phyloP scores from a whole-genome alignment of 2,888 invertebrate species.

The Ctenicera cuprea region DNA sequence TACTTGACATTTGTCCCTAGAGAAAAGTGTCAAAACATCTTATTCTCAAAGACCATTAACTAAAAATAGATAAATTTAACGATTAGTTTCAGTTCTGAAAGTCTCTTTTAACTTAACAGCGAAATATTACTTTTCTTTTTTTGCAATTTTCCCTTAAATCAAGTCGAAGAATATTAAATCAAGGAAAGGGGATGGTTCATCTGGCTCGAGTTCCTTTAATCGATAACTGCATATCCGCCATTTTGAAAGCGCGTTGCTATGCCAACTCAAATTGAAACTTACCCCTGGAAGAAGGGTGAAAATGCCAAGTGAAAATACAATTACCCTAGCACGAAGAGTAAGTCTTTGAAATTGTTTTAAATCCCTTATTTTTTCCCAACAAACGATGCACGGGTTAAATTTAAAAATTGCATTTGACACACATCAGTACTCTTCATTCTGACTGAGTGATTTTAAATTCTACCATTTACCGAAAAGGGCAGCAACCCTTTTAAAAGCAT shows the following conservation, averaged over 20 bases:
- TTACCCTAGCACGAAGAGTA: conserved; percentile 16
- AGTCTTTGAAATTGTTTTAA: too few species aligned
- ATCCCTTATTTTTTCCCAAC: too few species aligned
- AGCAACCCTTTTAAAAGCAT: conserved; percentile 69
- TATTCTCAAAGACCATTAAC: conserved; percentile 50
- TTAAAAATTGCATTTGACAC: conserved; percentile 59
- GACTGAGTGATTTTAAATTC: conserved; percentile 58
- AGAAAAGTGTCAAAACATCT: conserved; percentile 62
- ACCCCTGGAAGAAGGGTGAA: conserved; percentile 23
- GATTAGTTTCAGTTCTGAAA: background rate
- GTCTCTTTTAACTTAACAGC: background rate
- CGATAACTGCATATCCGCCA: conserved; percentile 52
- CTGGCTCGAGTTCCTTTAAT: conserved; percentile 24
- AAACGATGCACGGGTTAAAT: conserved; percentile 30
- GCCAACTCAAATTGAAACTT: conserved; percentile 53
- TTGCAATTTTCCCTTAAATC: background rate
- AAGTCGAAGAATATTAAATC: conserved; percentile 4
- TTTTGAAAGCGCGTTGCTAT: conserved; percentile 56
- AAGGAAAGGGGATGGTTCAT: conserved; percentile 6
- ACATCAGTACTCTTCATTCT: conserved; percentile 58
- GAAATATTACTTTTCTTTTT: background rate
- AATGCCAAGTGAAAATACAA: conserved; percentile 27
- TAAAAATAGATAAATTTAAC: conserved; percentile 50
- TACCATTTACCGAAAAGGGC: conserved; percentile 64
- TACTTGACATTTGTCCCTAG: conserved; percentile 61